Conservation (phyloP, 2,888 invertebrate genomes). For the Athetis lepigone region DNA sequence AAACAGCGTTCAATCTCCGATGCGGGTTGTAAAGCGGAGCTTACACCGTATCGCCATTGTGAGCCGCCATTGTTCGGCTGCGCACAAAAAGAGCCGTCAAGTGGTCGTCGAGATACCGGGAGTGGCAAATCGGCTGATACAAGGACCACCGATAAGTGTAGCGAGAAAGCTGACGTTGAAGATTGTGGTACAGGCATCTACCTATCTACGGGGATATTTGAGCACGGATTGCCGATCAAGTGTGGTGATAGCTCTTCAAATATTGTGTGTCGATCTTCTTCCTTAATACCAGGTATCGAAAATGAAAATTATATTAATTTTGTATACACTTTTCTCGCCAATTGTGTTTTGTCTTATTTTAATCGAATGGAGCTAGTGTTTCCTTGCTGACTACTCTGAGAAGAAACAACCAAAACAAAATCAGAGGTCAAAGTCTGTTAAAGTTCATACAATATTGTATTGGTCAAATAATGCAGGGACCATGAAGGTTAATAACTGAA, state of each 20-base stretch:
- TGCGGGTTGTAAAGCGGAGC: constrained; percentile 53
- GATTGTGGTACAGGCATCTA: constrained; percentile 34
- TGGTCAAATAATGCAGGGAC: too few relatives aligned
- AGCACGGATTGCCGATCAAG: not conserved
- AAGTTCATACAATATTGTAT: too few relatives aligned
- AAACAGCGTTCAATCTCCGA: constrained; percentile 47
- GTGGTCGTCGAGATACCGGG: constrained; percentile 64
- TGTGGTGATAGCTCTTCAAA: not conserved
- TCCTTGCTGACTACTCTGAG: too few relatives aligned
- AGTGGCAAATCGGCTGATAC: constrained; percentile 71
- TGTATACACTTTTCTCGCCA: too few relatives aligned
- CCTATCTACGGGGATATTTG: not conserved
- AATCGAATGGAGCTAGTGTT: too few relatives aligned
- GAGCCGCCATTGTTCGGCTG: constrained; percentile 55
- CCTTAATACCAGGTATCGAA: too few relatives aligned
- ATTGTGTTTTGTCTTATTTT: too few relatives aligned
- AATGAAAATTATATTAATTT: too few relatives aligned
- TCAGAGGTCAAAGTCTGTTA: too few relatives aligned
- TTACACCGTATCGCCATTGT: constrained; percentile 60
- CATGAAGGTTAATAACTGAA: too few relatives aligned
- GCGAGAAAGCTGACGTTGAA: constrained; percentile 51
- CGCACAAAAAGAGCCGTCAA: constrained; percentile 64
- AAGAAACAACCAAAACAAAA: too few relatives aligned
- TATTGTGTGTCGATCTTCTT: too few relatives aligned
- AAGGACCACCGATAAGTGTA: constrained; percentile 59